A percentile compares a stretch with the other conserved stretches of the same genome.
phyloP scores from a whole-genome alignment of 2,888 invertebrate genomes.

The Lepidochitona cinerea region DNA sequence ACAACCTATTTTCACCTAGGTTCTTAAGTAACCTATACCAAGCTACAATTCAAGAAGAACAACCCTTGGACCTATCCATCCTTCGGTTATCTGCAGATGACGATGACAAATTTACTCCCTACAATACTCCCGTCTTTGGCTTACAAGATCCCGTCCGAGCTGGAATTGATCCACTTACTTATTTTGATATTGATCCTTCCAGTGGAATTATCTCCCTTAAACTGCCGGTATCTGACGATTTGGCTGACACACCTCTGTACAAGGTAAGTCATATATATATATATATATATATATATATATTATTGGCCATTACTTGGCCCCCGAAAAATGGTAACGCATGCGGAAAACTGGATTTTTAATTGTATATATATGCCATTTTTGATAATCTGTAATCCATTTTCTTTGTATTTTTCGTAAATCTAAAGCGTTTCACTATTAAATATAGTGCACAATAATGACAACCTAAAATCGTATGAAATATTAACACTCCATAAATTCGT shows the following conservation, averaged over 20 bases:
- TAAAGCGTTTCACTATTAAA: too few relatives aligned
- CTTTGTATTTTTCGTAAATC: too few relatives aligned
- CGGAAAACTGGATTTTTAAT: too few relatives aligned
- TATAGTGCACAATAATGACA: too few relatives aligned
- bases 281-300: too few relatives aligned
- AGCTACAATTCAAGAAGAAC: constrained; percentile 44
- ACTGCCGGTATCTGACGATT: constrained; percentile 2
- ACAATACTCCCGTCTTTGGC: background rate
- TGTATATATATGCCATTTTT: too few relatives aligned
- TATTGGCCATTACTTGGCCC: too few relatives aligned
- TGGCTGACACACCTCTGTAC: background rate
- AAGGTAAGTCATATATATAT: too few relatives aligned
- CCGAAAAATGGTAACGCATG: too few relatives aligned
- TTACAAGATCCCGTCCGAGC: background rate
- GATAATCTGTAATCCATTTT: too few relatives aligned
- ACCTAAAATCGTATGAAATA: too few relatives aligned
- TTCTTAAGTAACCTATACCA: constrained; percentile 46
- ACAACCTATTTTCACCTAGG: constrained; percentile 43
- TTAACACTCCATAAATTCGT: too few relatives aligned
- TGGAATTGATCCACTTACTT: background rate
- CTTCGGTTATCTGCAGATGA: constrained; percentile 50
- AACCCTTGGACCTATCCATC: constrained; percentile 44
- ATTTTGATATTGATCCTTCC: background rate
- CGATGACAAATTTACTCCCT: constrained; percentile 17
- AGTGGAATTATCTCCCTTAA: constrained; percentile 29